These are phyloP conservation scores for Periophthalmus modestus DNA, from an alignment of 2,113 vertebrate species.

Conservation along the genomic window DNA sequence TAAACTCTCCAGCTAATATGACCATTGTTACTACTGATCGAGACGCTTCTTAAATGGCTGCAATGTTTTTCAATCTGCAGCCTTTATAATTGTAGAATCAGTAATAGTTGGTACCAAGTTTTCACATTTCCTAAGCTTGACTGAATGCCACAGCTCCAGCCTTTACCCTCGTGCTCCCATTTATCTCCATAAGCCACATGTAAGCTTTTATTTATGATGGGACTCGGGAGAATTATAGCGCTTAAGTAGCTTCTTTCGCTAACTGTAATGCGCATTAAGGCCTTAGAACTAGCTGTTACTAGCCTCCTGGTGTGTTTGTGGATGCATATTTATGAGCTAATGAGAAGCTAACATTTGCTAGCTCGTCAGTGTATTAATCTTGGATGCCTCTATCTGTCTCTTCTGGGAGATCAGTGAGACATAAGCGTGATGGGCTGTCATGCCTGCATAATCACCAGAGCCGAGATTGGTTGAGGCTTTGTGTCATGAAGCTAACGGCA, in stretches of 20 bases:
- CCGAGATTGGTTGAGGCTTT: constrained; percentile 45
- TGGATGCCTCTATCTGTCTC: constrained; percentile 39
- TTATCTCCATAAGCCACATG: constrained; percentile 73
- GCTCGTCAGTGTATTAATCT: constrained; percentile 67
- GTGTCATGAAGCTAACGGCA: constrained; percentile 17
- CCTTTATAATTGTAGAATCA: no score
- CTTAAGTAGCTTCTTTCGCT: constrained; percentile 69
- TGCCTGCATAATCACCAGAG: constrained; percentile 45
- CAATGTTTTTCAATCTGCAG: no score
- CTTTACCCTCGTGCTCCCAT: constrained; percentile 44
- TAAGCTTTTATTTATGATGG: constrained; percentile 75
- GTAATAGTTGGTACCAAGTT: no score
- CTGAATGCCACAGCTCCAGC: constrained; percentile 46
- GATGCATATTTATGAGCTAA: constrained; percentile 70
- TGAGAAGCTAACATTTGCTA: constrained; percentile 45
- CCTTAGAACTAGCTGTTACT: constrained; percentile 60
- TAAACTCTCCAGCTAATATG: no score
- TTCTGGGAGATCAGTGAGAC: constrained; percentile 46
- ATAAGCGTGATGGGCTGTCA: constrained; percentile 53
- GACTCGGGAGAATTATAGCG: constrained; percentile 67
- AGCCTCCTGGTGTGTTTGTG: constrained; percentile 56
- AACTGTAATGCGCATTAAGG: constrained; percentile 66
- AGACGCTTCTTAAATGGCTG: no score
- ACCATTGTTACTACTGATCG: no score
- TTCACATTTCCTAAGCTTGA: constrained; percentile 45